Conservation (phyloP, 2,797 vertebrate species). For the Macrochelys suwanniensis region DNA sequence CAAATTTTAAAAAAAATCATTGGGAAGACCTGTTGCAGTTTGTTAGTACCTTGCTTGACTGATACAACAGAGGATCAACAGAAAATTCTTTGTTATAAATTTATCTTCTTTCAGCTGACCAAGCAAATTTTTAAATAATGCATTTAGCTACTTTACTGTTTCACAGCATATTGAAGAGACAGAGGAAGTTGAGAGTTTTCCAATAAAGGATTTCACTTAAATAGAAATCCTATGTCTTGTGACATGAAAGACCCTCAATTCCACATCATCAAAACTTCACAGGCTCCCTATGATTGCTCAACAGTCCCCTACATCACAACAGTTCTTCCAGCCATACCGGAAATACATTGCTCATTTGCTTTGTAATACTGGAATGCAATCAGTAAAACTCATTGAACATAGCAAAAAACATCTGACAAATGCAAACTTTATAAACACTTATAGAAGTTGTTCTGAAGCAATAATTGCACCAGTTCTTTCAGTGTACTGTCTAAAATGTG, state of each 20-base stretch:
- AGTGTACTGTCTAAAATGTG: not conserved
- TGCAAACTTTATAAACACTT: not conserved
- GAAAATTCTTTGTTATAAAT: not conserved
- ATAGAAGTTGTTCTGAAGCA: not conserved
- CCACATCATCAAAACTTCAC: not conserved
- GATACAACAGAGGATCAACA: not conserved
- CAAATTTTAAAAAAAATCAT: not conserved
- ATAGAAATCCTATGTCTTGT: not conserved
- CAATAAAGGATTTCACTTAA: not conserved
- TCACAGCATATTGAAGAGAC: not conserved
- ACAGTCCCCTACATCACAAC: fast-evolving
- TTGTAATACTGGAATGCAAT: not conserved
- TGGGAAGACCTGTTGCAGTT: too few relatives aligned
- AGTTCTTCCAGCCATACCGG: not conserved
- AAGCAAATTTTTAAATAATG: not conserved
- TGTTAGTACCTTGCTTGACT: too few relatives aligned
- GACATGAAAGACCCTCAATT: not conserved
- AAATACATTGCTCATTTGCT: not conserved
- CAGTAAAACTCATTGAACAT: not conserved
- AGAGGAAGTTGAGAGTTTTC: not conserved
- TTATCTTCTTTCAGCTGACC: not conserved
- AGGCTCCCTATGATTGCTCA: not conserved
- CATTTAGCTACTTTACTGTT: not conserved
- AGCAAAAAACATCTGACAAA: not conserved
- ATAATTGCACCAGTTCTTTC: not conserved